Base-by-base conservation (phyloP, 2,113 vertebrate genomes). In the Chlorodrepanis virens region DNA sequence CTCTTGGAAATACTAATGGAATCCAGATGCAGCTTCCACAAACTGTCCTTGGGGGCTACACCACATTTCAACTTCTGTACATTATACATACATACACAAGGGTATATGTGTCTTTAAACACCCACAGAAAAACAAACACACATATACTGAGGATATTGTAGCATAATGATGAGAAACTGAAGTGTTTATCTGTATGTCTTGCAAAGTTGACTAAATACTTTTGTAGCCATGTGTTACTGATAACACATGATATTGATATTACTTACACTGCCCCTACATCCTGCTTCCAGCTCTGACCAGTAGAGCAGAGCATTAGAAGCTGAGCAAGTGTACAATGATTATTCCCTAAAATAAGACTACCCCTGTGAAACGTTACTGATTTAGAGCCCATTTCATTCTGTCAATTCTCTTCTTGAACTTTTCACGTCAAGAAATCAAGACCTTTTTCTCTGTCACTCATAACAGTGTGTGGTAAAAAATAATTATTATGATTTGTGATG, bases 1-100 rank as follows among this genome's bases (percentile, higher is more conserved):
- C 20, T 85, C 83, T 75, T 61, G 49, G 91, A 95, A 94, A 67
- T 23, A 54, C 22, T 69, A 95, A 90, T 87, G 29, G 84, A 94
- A 91, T 45, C 44, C 86, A 90, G n/a, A 50, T 56, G 29, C 40
- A 91, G 39, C 16, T 74, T 87, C 86, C 50, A 71, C 56, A 64
- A 67, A 72, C 39, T 33, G 42, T 33, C 25, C 77, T 80, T 85
- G 52, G 44, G 44, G 84, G n/a, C 40, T 68, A 44, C 1, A 33
- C 8, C 44, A 57, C 79, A 61, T 79, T 95, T 85, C 53, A 84
- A 10, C 20, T 79, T 82, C 31, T 50, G 42, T 53, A 12, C 90
- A 54, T 60, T 57, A 64, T 14, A 86, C 12, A 69, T 44, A 61
- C 14, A 69, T n/a, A 86, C 60, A 59, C n/a, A 57, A 3, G 12